Percentiles rank a stretch among this genome's conserved stretches.
phyloP scores from a whole-genome alignment of 2,888 invertebrate species.

The Anarsia innoxiella region DNA sequence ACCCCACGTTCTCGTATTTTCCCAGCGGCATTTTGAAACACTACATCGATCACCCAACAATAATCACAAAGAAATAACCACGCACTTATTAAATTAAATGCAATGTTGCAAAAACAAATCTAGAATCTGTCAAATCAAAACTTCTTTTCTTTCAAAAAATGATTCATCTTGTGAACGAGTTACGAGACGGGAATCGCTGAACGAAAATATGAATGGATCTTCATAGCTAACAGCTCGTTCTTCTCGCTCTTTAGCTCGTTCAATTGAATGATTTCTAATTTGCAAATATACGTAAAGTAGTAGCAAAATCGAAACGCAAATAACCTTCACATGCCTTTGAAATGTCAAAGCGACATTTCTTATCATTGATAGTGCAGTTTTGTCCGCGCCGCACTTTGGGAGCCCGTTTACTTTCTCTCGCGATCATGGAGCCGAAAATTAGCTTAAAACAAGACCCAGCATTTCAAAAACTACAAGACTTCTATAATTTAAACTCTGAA shows the following conservation, averaged over 20 bases:
- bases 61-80: constrained; percentile 9
- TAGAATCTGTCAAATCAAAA: constrained; percentile 6
- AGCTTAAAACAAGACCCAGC: constrained; percentile 75
- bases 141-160: not conserved
- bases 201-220: no score
- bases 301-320: constrained; percentile 20
- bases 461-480: constrained; percentile 84
- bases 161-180: constrained; percentile 2
- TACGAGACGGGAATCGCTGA: no score
- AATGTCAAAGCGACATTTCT: constrained; percentile 64
- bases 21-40: constrained; percentile 41
- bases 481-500: constrained; percentile 81
- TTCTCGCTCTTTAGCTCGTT: no score
- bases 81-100: constrained; percentile 27
- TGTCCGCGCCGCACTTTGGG: constrained; percentile 28
- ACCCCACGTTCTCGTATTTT: constrained; percentile 59
- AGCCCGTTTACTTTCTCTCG: constrained; percentile 31
- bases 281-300: not conserved
- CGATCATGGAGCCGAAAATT: constrained; percentile 62
- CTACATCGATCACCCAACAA: constrained; percentile 3
- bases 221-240: no score
- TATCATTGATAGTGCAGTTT: constrained; percentile 47
- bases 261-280: no score
- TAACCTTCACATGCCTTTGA: constrained; percentile 68
- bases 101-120: constrained; percentile 24